Percentiles rank a stretch among this genome's conserved stretches.
These are phyloP conservation scores for Stigmatopora nigra DNA, from an alignment of 2,113 vertebrate species.

Conservation along the genomic window DNA sequence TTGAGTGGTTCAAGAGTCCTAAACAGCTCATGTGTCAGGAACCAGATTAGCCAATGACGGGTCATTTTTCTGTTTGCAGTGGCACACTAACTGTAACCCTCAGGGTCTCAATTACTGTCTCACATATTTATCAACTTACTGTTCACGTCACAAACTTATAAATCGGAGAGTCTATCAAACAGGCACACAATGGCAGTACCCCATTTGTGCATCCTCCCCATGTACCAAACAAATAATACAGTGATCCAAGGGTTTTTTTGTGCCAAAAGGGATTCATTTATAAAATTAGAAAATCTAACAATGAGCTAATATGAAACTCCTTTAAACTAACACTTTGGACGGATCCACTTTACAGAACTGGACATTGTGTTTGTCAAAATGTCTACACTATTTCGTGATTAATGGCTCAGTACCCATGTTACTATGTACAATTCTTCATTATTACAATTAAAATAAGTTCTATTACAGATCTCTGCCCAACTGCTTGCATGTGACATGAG, in stretches of 20 bases:
- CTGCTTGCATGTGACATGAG: too few relatives aligned
- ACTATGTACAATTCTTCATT: too few relatives aligned
- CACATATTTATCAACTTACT: not conserved
- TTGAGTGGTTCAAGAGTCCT: not conserved
- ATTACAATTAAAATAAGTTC: too few relatives aligned
- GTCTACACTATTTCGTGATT: not conserved
- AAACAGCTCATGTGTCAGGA: not conserved
- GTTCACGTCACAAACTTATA: not conserved
- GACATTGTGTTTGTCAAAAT: not conserved
- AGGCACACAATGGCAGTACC: not conserved
- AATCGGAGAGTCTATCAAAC: not conserved
- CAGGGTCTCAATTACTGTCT: not conserved
- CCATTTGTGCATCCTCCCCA: not conserved
- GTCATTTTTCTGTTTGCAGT: not conserved
- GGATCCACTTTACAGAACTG: not conserved
- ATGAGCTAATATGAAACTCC: not conserved
- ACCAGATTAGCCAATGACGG: not conserved
- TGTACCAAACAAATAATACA: not conserved
- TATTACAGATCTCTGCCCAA: too few relatives aligned
- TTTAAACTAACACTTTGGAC: not conserved
- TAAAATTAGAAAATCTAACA: not conserved
- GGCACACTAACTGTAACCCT: not conserved
- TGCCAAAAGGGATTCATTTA: not conserved
- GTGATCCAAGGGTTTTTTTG: not conserved
- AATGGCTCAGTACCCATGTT: not conserved